Base-by-base conservation (phyloP, 37 sponge, comb jelly and placozoan species). In the Spongilla lacustris region DNA sequence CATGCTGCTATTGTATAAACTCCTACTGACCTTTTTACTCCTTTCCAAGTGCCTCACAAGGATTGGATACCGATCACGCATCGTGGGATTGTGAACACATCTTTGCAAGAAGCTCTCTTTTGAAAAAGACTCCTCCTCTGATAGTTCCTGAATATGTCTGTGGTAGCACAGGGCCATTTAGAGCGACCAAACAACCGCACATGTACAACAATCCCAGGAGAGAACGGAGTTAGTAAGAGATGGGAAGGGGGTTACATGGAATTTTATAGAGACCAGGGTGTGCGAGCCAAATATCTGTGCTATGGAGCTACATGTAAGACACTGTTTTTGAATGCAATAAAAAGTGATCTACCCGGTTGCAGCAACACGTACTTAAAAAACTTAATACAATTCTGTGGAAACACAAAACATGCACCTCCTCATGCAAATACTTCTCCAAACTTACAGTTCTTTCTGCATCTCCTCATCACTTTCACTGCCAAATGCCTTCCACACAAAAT, bases 401-500 rank as follows among this genome's bases (percentile, higher is more conserved):
- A n/a, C 36, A n/a, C 28, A 34, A 35, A 58, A 6, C 58, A 58
- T 58, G 58, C 19, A 13, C 4, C 82, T 81, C 80, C 58, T 50
- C 28, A 32, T 70, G 8, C 69, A 17, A 6, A 8, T 25, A n/a
- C 58, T n/a, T 35, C 67, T 13, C 24, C 1, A 58, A 32, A 85
- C 91, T 85, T 72, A 96, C 96, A 84, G 69, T 72, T 93, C 83
- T 83, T 85, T 94, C 68, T 91, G 91, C 23, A 81, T 67, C 34
- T 93, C 78, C 50, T 98, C 99, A 35, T 95, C 95, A 8, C 17
- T n/a, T 28, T 75, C 91, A 46, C 87, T 93, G 69, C 92, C 82
- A 69, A 88, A 90, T 8, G 92, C 82, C 50, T 98, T 98, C 99
- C 99, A 98, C 76, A 93, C 85, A 79, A 83, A 98, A 66, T 86